These are phyloP conservation scores for Trissoscelio sp. DNA, from an alignment of 2,888 invertebrate species.

Conservation along the genomic window DNA sequence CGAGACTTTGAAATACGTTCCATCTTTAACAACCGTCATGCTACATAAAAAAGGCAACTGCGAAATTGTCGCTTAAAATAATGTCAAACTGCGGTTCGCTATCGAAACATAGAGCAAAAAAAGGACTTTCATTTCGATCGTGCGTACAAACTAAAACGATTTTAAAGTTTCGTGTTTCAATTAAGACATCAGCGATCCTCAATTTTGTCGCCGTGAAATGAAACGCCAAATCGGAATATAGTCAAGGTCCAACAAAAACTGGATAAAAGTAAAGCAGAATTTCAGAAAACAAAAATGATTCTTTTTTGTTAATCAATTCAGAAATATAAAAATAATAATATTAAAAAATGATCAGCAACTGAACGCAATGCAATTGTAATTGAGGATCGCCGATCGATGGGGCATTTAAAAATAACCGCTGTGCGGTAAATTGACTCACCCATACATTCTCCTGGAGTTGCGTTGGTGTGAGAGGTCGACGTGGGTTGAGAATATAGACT, in stretches of 20 bases:
- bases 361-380: conserved; percentile 23
- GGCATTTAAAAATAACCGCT: conserved; percentile 42
- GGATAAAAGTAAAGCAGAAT: neutral
- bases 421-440: conserved; percentile 74
- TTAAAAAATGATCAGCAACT: conserved; percentile 4
- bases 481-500: conserved; percentile 82
- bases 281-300: neutral
- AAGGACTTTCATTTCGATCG: neutral
- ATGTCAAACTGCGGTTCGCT: neutral
- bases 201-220: conserved; percentile 17
- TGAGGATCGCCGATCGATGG: conserved; percentile 44
- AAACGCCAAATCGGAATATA: conserved; percentile 1
- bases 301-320: too few relatives aligned
- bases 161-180: conserved; percentile 38
- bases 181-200: conserved; percentile 28
- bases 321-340: too few relatives aligned
- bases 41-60: neutral
- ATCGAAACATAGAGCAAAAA: neutral
- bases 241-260: neutral
- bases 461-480: conserved; percentile 82
- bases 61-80: neutral
- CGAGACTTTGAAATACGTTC: conserved; percentile 38
- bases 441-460: conserved; percentile 82
- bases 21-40: neutral
- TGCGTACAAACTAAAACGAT: conserved; percentile 18